Base-by-base conservation (phyloP, 2,888 invertebrate genomes). In the Stenodera caucasica region DNA sequence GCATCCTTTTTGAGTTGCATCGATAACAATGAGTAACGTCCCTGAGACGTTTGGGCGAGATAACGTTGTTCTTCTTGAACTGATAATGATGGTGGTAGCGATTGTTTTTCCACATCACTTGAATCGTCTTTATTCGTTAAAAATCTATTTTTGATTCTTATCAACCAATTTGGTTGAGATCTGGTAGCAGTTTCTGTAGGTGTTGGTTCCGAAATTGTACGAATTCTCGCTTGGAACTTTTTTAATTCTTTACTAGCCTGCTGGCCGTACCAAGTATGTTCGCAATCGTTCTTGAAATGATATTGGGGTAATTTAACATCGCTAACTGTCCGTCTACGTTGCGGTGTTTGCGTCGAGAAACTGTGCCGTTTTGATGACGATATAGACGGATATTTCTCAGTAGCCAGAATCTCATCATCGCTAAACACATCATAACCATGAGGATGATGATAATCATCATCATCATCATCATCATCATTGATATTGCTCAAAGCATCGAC, bases 351-450 rank as follows among this genome's bases (percentile, higher is more conserved):
- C 4, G 49, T 2, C 2, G 52, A 52, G 1, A 33, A 37, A 15
- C 37, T 60, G 8, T 68, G 60, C 40, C 65, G 70, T 8, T 85
- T 83, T 69, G 88, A 81, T 60, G 82, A 81, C 85, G 89, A 90
- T 21, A 79, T 74, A 2, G 83, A 72, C 6, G 60, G 58, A 65
- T 71, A 75, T 78, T 81, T 82, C 77, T 91, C 92, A 73, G 86
- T 88, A 2, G 89, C 86, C 60, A 92, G 78, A 57, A 92, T 91
- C 67, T 90, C 87, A 1, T 86, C 86, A 72, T 92, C 91, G 12
- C 86, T 85, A 76, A 92, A 90, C 53, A 90, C 86, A 70, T 91
- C 84, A 49, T 89, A 82, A 0, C 88, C 87, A 68, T 82, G 84
- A 37, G n/a, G n/a, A n/a, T n/a, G n/a, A n/a, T n/a, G n/a, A 14